Percentiles rank a stretch among this genome's conserved stretches.
Evolutionary conservation across 2,888 invertebrate genomes (phyloP).

Genomic region (Dendrolimus pini): DNA sequence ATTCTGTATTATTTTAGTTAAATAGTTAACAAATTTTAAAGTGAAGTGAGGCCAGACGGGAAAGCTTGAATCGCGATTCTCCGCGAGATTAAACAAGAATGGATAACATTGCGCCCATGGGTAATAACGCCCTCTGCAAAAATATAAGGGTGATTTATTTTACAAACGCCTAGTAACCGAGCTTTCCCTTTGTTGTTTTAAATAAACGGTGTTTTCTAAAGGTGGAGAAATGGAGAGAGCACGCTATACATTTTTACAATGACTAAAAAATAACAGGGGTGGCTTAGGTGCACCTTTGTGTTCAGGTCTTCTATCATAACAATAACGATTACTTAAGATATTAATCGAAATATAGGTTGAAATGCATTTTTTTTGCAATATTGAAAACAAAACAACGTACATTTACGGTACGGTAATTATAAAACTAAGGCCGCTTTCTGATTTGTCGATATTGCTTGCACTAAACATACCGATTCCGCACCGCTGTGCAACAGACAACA

Average conservation of each 20-base stretch:
- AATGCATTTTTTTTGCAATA: too few species aligned
- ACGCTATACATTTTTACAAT: conserved; percentile 9
- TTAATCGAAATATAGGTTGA: too few species aligned
- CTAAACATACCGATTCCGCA: too few species aligned
- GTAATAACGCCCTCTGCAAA: conserved; percentile 29
- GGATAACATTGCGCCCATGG: conserved; percentile 34
- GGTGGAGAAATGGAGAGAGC: conserved; percentile 10
- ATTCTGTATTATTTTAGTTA: too few species aligned
- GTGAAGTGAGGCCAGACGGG: conserved; percentile 28
- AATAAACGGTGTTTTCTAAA: conserved; percentile 41
- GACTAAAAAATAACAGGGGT: not conserved
- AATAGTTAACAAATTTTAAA: too few species aligned
- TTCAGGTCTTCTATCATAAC: too few species aligned
- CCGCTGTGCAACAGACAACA: too few species aligned
- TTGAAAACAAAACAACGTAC: too few species aligned
- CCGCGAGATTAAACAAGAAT: conserved; percentile 43
- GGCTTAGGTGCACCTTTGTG: not conserved
- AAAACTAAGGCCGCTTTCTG: too few species aligned
- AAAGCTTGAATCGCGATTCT: conserved; percentile 34
- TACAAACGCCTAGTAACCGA: conserved; percentile 35
- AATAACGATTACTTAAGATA: too few species aligned
- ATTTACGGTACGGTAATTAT: too few species aligned
- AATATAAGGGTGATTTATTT: conserved; percentile 51
- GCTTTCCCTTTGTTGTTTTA: conserved; percentile 42
- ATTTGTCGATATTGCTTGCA: too few species aligned